A percentile compares a stretch with the other conserved stretches of the same genome.
Evolutionary conservation across 2,888 invertebrate species (phyloP).

Genomic region (Drosophila formosana): DNA sequence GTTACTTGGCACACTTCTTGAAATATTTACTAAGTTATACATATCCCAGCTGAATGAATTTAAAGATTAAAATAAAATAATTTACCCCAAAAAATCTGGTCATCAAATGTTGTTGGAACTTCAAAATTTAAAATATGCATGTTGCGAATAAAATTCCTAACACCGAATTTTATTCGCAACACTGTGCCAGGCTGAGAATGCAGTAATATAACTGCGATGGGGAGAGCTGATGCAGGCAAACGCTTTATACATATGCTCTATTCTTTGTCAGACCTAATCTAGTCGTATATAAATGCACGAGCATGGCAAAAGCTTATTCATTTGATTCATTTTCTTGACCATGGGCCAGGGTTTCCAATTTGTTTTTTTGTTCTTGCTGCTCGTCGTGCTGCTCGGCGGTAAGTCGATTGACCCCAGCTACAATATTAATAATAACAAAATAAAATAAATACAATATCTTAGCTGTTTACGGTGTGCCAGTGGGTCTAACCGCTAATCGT

Average conservation of each 20-base stretch:
- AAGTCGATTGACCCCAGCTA: constrained; percentile 33
- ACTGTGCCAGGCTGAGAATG: constrained; percentile 6
- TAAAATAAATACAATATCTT: background rate
- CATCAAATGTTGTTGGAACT: too few species aligned
- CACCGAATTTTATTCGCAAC: too few species aligned
- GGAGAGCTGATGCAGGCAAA: constrained; percentile 11
- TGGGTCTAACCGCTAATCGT: constrained; percentile 36
- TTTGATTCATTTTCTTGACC: constrained; percentile 66
- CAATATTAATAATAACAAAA: background rate
- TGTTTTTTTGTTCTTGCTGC: constrained; percentile 42
- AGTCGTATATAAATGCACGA: constrained; percentile 52
- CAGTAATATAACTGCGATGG: constrained; percentile 1
- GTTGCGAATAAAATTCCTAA: too few species aligned
- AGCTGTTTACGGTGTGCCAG: constrained; percentile 48
- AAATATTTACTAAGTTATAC: too few species aligned
- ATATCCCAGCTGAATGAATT: too few species aligned
- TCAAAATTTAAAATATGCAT: too few species aligned
- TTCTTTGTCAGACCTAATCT: constrained; percentile 6
- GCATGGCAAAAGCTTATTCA: constrained; percentile 47
- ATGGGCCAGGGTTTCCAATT: constrained; percentile 48
- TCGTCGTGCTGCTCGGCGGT: constrained; percentile 59
- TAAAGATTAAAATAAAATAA: too few species aligned
- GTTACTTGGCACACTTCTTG: too few species aligned
- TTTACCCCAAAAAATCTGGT: too few species aligned
- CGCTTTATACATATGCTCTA: constrained; percentile 48